Base-by-base conservation (phyloP, 2,888 invertebrate species). In the Caenorhabditis doughertyi region DNA sequence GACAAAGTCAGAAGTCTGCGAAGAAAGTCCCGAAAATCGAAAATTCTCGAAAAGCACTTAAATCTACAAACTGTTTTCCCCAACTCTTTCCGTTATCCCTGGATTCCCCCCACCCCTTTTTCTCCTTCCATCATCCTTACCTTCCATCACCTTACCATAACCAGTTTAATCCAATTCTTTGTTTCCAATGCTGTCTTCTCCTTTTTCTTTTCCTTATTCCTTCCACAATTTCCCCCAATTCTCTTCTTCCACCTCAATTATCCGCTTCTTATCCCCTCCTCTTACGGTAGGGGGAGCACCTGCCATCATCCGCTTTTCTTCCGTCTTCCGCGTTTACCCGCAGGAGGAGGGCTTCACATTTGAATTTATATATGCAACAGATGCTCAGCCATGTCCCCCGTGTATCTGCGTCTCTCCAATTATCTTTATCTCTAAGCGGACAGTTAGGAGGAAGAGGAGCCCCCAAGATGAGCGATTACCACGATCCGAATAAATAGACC, bases 301-400 rank as follows among this genome's bases (percentile, higher is more conserved):
- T 76, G 76, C 62, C 73, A 56, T 55, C 55, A 44, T 64, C 47
- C 53, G 53, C 39, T 16, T 67, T 42, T 13, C 42, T 13, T 42
- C 42, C 76, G 49, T 58, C 35, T 56, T 35, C 32, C 25, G 23
- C 68, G 21, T 58, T 68, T 76, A 60, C 76, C 76, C 76, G 76
- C 56, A 67, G 73, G n/a, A n/a, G n/a, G n/a, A n/a, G n/a, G n/a
- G n/a, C 73, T 73, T 73, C 64, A 5, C 4, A 73, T 73, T 73
- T 56, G 35, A 73, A 73, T 73, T n/a, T n/a, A n/a, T n/a, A n/a
- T n/a, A n/a, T n/a, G 73, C 73, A 73, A 73, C 73, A 73, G 73
- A 73, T 73, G 73, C 73, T 73, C 73, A 47, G 72, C 39, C 32
- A 32, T n/a, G n/a, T n/a, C n/a, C n/a, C n/a, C n/a, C 72, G 23